Conservation (phyloP, 2,888 invertebrate species). For the Ormyrus nitidulus region DNA sequence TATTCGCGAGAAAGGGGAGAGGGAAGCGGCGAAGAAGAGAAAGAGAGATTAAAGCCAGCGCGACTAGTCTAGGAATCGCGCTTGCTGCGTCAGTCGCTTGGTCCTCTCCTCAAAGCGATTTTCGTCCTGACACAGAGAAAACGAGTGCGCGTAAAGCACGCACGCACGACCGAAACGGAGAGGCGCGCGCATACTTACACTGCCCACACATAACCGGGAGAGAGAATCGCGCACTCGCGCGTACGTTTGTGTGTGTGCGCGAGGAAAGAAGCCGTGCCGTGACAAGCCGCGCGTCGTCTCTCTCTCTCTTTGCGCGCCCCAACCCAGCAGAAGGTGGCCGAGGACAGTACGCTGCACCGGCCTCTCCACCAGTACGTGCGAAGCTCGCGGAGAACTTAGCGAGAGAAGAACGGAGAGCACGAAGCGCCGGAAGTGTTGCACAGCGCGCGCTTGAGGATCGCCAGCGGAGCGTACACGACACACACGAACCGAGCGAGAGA, state of each 20-base stretch:
- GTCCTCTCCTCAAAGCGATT: constrained; percentile 47
- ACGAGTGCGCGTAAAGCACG: not conserved
- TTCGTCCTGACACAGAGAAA: constrained; percentile 50
- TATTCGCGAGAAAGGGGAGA: not conserved
- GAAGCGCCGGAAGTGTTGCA: constrained; percentile 18
- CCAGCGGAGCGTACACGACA: constrained; percentile 4
- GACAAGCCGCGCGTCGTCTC: constrained; percentile 19
- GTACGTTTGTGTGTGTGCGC: not conserved
- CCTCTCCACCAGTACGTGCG: too few species aligned
- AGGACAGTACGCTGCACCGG: not conserved
- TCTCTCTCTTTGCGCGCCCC: not conserved
- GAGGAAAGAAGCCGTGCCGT: constrained; percentile 42
- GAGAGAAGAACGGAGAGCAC: not conserved
- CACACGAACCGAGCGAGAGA: not conserved
- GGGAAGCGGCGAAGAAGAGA: not conserved
- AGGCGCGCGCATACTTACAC: not conserved
- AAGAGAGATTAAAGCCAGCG: not conserved
- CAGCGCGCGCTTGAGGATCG: constrained; percentile 5
- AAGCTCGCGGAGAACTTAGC: too few species aligned
- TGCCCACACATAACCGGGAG: too few species aligned
- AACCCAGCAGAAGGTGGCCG: constrained; percentile 24
- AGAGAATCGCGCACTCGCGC: too few species aligned
- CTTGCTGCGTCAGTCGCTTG: constrained; percentile 60
- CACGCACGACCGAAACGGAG: not conserved
- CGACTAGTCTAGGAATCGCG: constrained; percentile 25